Percentiles rank a stretch among this genome's conserved stretches.
Conservation (phyloP, 2,888 invertebrate species). For the Halictus ligatus region DNA sequence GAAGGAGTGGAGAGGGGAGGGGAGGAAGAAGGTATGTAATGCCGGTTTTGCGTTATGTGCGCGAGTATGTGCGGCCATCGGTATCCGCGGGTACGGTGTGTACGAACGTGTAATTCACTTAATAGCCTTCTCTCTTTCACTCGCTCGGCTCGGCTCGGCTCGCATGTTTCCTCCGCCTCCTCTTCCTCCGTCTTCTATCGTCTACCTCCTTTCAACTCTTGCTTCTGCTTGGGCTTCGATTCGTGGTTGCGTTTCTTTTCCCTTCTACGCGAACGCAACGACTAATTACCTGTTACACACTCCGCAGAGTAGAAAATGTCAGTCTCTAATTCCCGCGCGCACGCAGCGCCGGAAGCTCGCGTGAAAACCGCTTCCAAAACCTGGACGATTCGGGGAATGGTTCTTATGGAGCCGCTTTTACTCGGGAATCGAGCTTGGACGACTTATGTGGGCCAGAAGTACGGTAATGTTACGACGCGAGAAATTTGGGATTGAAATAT, state of each 20-base stretch:
- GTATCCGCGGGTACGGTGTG: conserved; percentile 26
- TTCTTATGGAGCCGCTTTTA: no score
- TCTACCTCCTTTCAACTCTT: background rate
- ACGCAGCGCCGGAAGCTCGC: conserved; percentile 33
- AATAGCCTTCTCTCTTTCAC: conserved; percentile 58
- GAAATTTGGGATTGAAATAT: no score
- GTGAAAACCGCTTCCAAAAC: background rate
- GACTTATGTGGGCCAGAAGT: no score
- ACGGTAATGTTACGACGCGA: no score
- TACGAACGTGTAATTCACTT: conserved; percentile 74
- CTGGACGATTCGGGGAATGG: background rate
- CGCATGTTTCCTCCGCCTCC: conserved; percentile 14
- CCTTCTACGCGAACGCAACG: conserved; percentile 62
- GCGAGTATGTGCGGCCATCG: background rate
- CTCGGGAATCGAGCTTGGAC: no score
- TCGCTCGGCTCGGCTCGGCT: background rate
- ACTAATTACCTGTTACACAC: conserved; percentile 79
- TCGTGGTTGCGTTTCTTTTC: background rate
- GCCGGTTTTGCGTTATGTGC: conserved; percentile 44
- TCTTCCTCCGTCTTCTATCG: background rate
- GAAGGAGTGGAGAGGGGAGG: conserved; percentile 17
- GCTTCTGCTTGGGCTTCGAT: background rate
- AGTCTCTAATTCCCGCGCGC: conserved; percentile 64
- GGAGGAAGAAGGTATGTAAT: conserved; percentile 30
- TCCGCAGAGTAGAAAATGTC: conserved; percentile 78